Base-by-base conservation (phyloP, 1,140 invertebrate genomes). In the Odontomachus brunneus region DNA sequence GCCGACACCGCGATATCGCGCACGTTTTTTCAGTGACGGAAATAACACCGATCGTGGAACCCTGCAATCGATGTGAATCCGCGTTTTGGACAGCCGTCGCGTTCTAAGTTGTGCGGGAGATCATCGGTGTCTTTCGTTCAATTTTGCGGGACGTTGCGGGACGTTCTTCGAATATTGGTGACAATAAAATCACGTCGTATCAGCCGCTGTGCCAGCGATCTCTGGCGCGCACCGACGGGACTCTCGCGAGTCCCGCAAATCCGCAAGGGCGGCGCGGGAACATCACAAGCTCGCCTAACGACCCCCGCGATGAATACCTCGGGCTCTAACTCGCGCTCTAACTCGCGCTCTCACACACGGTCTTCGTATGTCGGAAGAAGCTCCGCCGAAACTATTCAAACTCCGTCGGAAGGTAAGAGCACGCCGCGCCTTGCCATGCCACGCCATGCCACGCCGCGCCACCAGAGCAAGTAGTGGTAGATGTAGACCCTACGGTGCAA, bases 311-410 rank as follows among this genome's bases (percentile, higher is more conserved):
- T 69, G 75, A 80, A 69, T 59, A 48, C 24, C 51, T 44, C 38
- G 38, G 38, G 9, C 51, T 19, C n/a, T n/a, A n/a, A n/a, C n/a
- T n/a, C n/a, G n/a, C n/a, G 63, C 33, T 78, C 65, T 67, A 66
- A 69, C 49, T 78, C 29, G 33, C 75, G 51, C n/a, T 72, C 66
- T 26, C 62, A 51, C 74, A 24, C 38, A 44, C 38, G 49, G 51
- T 82, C 67, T 82, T 81, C 48, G 75, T 60, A 57, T 17, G 57
- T 72, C 53, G 53, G 60, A 69, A 81, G 75, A 80, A 67, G 73
- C 73, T 65, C 22, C 53, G 74, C 48, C 48, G 60, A 71, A 84
- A 82, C 83, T 72, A 84, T 75, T 84, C 83, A 82, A 83, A 84
- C 76, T 76, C 33, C 26, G 44, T 71, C 24, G 71, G 29, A 72